Evolutionary conservation across 2,797 vertebrate species (phyloP).

Genomic region (Streptopelia turtur): DNA sequence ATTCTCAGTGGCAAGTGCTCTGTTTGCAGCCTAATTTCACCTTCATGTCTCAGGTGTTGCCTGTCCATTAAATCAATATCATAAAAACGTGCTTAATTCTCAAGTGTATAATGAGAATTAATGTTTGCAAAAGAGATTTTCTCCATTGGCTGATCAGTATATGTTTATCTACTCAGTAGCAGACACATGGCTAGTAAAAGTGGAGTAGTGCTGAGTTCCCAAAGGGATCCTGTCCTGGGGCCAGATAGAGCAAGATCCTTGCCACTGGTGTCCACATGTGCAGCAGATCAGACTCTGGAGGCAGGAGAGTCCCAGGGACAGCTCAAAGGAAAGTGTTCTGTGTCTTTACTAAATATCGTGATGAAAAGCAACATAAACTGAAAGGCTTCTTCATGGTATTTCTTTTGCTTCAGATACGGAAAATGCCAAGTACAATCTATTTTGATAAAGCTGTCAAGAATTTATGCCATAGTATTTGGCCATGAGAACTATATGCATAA

Average conservation of each 20-base stretch:
- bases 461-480: constrained; percentile 5
- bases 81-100: not conserved
- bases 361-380: not conserved
- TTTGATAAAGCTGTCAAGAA: constrained; percentile 1
- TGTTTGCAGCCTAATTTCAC: not conserved
- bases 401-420: not conserved
- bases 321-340: not conserved
- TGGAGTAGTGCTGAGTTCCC: not conserved
- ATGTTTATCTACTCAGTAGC: not conserved
- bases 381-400: not conserved
- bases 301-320: not conserved
- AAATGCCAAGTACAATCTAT: not conserved
- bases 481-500: not conserved
- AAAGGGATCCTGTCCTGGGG: not conserved
- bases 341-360: not conserved
- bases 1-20: not conserved
- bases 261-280: not conserved
- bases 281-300: not conserved
- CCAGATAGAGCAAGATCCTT: not conserved
- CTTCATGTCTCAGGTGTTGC: not conserved
- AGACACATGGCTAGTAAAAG: not conserved
- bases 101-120: not conserved
- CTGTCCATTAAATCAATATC: not conserved
- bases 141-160: not conserved
- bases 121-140: not conserved